Percentiles rank a stretch among this genome's conserved stretches.
phyloP scores from a whole-genome alignment of 1,140 invertebrate genomes.

The Drosophila pectinifera region DNA sequence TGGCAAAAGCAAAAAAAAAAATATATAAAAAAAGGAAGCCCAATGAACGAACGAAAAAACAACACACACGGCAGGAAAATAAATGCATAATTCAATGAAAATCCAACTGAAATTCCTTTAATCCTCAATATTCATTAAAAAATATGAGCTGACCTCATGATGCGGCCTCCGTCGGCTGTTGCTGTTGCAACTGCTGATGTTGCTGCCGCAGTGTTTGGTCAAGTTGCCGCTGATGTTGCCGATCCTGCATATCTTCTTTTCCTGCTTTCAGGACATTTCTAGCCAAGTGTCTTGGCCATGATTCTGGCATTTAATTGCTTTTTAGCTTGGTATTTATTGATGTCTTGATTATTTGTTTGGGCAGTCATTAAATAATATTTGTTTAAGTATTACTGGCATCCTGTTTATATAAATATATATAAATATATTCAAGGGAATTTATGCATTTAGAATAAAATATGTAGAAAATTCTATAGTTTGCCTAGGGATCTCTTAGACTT shows the following conservation, averaged over 20 bases:
- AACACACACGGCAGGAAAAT: conserved; percentile 34
- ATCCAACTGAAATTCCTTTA: conserved; percentile 84
- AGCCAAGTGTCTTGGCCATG: neutral
- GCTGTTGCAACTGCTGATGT: conserved; percentile 15
- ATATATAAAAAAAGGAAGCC: neutral
- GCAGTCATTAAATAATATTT: too few relatives aligned
- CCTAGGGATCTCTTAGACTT: too few relatives aligned
- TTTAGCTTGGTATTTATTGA: neutral
- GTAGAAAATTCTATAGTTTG: too few relatives aligned
- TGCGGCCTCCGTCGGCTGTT: conserved; percentile 2
- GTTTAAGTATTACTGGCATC: too few relatives aligned
- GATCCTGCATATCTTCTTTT: conserved; percentile 18
- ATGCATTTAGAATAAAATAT: too few relatives aligned
- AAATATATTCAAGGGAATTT: too few relatives aligned
- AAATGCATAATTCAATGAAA: conserved; percentile 85
- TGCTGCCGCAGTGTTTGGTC: conserved; percentile 13
- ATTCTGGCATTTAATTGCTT: too few relatives aligned
- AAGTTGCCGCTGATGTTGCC: conserved; percentile 15
- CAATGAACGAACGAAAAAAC: neutral
- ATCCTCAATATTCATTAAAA: conserved; percentile 85
- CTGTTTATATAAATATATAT: too few relatives aligned
- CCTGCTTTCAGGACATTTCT: too few relatives aligned
- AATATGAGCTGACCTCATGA: conserved; percentile 64
- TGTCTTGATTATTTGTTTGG: neutral
- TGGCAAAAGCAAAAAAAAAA: conserved; percentile 2